phyloP scores from a whole-genome alignment of 2,888 invertebrate species.

The Cartodere bifasciata region DNA sequence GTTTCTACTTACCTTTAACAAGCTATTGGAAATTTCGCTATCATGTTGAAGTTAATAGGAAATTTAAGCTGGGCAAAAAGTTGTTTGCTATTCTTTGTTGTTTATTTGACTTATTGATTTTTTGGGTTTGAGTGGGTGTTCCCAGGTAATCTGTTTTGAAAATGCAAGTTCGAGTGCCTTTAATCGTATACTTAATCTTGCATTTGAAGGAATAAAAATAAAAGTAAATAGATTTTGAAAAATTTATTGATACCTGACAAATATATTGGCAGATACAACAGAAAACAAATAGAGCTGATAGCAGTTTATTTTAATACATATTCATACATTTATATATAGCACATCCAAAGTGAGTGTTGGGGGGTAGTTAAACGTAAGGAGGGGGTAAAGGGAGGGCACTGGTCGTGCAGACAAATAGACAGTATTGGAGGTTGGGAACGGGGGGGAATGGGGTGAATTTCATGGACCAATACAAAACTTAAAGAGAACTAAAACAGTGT shows the following conservation, averaged over 20 bases:
- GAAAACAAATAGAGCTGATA: constrained; percentile 39
- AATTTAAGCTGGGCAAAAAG: no score
- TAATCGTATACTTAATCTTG: no score
- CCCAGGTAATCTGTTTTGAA: no score
- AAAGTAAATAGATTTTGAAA: constrained; percentile 28
- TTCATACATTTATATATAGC: constrained; percentile 40
- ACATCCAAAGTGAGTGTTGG: constrained; percentile 38
- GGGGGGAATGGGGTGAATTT: no score
- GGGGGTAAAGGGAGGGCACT: constrained; percentile 25
- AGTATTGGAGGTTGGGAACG: no score
- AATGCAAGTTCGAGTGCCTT: no score
- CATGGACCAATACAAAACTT: constrained; percentile 29
- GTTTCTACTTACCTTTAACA: no score
- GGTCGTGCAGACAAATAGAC: constrained; percentile 35
- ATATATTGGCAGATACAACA: constrained; percentile 38
- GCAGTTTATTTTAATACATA: constrained; percentile 39
- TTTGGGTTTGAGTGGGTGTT: no score
- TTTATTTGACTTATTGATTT: no score
- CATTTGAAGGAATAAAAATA: constrained; percentile 12
- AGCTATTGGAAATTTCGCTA: no score
- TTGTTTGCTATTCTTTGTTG: no score
- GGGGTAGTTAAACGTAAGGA: constrained; percentile 35
- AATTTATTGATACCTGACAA: constrained; percentile 38
- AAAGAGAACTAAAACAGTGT: constrained; percentile 31
- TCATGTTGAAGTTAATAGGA: no score